Percentiles rank a stretch among this genome's conserved stretches.
Conservation (phyloP, 2,797 vertebrate species). For the Pitangus sulphuratus region DNA sequence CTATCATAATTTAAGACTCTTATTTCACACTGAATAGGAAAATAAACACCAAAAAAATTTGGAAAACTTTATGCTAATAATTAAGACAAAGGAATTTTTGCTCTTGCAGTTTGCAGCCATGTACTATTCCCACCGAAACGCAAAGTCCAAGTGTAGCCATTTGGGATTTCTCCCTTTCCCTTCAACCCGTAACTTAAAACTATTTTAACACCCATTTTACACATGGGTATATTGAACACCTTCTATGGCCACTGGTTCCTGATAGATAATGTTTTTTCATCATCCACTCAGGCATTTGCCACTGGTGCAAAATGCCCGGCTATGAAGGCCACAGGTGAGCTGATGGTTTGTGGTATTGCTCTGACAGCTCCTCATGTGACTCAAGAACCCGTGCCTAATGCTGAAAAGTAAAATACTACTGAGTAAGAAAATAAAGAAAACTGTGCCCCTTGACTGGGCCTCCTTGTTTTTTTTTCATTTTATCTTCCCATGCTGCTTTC, state of each 20-base stretch:
- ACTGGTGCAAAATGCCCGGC: background rate
- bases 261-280: background rate
- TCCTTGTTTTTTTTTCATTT: background rate
- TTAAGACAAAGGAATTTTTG: background rate
- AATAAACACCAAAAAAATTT: background rate
- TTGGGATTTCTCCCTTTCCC: background rate
- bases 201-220: background rate
- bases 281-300: background rate
- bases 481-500: background rate
- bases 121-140: background rate
- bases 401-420: background rate
- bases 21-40: background rate
- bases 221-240: background rate
- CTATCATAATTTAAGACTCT: background rate
- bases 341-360: background rate
- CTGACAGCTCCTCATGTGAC: background rate
- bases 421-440: background rate
- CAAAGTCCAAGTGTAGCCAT: background rate
- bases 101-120: background rate
- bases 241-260: background rate
- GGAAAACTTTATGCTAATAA: background rate
- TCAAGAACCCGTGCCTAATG: fast-evolving
- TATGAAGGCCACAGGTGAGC: background rate
- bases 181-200: background rate
- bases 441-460: background rate